Evolutionary conservation across 2,113 vertebrate species (phyloP).

Genomic region (Pungitius pungitius): DNA sequence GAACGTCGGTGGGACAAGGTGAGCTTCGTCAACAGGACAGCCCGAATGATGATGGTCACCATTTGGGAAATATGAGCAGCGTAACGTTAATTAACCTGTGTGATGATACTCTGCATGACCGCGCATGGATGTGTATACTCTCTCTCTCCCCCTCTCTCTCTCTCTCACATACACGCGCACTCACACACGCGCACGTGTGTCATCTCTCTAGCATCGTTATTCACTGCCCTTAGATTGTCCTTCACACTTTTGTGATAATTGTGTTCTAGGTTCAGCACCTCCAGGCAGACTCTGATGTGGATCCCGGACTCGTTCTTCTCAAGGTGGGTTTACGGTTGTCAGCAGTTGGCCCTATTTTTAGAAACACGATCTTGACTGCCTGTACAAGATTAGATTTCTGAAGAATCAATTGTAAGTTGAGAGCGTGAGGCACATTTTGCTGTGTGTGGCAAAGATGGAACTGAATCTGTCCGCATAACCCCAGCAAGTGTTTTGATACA

Average conservation of each 20-base stretch:
- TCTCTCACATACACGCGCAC: not conserved
- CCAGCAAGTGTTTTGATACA: not conserved
- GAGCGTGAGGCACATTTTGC: not conserved
- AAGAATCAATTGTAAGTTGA: not conserved
- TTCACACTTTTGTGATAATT: conserved; percentile 7
- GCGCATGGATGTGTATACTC: conserved; percentile 14
- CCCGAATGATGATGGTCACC: conserved; percentile 13
- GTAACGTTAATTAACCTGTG: not conserved
- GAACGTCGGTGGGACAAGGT: conserved; percentile 95
- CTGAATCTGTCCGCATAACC: not conserved
- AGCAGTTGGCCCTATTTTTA: not conserved
- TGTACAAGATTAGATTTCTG: not conserved
- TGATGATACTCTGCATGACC: conserved; percentile 16
- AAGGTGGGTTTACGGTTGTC: conserved; percentile 81
- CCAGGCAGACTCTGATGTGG: conserved; percentile 98
- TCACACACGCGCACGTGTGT: not conserved
- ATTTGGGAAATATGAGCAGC: conserved; percentile 23
- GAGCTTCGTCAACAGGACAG: conserved; percentile 28
- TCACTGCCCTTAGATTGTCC: not conserved
- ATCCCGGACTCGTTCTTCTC: conserved; percentile 99
- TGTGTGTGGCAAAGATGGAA: not conserved
- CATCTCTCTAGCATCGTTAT: not conserved
- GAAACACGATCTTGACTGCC: not conserved
- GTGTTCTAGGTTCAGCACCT: conserved; percentile 92
- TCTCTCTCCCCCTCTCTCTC: not conserved